phyloP scores from a whole-genome alignment of 2,113 vertebrate species.

The Apaloderma vittatum region DNA sequence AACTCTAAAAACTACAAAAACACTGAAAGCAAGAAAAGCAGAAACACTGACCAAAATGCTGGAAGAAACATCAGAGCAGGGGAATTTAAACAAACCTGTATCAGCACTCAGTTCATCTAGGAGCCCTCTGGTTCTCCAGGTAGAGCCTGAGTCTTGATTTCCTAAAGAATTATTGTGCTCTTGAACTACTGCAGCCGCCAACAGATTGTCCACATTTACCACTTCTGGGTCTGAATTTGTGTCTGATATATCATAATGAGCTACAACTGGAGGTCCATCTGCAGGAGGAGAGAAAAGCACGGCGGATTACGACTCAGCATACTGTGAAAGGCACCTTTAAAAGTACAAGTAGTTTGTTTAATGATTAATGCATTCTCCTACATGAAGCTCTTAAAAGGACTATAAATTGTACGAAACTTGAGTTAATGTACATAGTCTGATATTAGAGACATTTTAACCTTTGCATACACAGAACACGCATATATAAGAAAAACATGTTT shows the following conservation, averaged over 20 bases:
- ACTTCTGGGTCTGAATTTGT: constrained; percentile 94
- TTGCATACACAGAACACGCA: constrained; percentile 46
- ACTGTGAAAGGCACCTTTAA: constrained; percentile 15
- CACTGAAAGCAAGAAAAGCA: background rate
- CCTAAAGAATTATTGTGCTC: constrained; percentile 88
- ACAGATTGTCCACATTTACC: constrained; percentile 92
- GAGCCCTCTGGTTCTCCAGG: constrained; percentile 87
- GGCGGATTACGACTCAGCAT: constrained; percentile 57
- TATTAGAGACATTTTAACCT: constrained; percentile 48
- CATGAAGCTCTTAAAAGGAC: background rate
- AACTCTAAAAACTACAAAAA: background rate
- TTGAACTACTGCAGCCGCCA: constrained; percentile 91
- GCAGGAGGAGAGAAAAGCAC: constrained; percentile 82
- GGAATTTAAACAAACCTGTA: constrained; percentile 85
- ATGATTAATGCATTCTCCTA: background rate
- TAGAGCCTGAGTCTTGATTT: constrained; percentile 84
- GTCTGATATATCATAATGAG: constrained; percentile 95
- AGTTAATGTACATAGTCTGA: constrained; percentile 15
- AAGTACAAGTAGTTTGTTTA: constrained; percentile 7
- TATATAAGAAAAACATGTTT: background rate
- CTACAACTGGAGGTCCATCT: constrained; percentile 93
- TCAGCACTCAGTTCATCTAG: constrained; percentile 82
- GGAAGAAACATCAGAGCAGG: background rate
- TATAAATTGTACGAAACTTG: background rate
- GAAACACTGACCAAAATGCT: background rate